Base-by-base conservation (phyloP, 2,797 vertebrate genomes). In the Ceryle rudis region DNA sequence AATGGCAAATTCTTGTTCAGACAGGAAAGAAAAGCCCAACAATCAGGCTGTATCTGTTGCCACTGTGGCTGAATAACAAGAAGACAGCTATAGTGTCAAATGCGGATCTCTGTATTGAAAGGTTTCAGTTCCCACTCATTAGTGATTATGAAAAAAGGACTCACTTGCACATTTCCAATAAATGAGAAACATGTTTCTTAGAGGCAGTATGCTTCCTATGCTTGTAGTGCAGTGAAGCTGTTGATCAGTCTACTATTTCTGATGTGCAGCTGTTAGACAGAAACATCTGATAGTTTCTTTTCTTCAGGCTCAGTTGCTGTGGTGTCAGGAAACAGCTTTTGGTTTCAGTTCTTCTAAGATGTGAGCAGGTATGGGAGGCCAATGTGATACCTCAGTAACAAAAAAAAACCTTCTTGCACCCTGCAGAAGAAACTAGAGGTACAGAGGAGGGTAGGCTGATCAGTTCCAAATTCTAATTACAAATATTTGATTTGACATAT, bases 271-370 rank as follows among this genome's bases (percentile, higher is more conserved):
- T 98, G 98, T 86, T 92, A 78, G 49, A 61, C 47, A 90, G 96
- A 86, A 96, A 97, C 96, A 97, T 97, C 95, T 97, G 97, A 96
- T 52, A 91, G 97, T 97, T 97, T 97, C 97, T 97, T 86, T 97
- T 97, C 96, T 96, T 71, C 22, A 33, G 93, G 86, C 85, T 73
- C 86, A 10, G 94, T 81, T 58, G 67, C 41, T 44, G 20, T 1
- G 1, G 60, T 66, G 80, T 92, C 94, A 94, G 96, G 95, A 96
- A 97, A 83, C 57, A 23, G 91, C 72, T 74, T 75, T 77, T 69
- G 74, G 91, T 96, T 96, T 98, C 91, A 31, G 95, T 97, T 97
- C 96, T 96, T 81, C 55, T 72, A 90, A 93, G 89, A 57, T 6
- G 33, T 51, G 58, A 61, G 93, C 96, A 97, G 91, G 93, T 96